phyloP scores from a whole-genome alignment of 2,113 vertebrate species.

The Oncorhynchus nerka region DNA sequence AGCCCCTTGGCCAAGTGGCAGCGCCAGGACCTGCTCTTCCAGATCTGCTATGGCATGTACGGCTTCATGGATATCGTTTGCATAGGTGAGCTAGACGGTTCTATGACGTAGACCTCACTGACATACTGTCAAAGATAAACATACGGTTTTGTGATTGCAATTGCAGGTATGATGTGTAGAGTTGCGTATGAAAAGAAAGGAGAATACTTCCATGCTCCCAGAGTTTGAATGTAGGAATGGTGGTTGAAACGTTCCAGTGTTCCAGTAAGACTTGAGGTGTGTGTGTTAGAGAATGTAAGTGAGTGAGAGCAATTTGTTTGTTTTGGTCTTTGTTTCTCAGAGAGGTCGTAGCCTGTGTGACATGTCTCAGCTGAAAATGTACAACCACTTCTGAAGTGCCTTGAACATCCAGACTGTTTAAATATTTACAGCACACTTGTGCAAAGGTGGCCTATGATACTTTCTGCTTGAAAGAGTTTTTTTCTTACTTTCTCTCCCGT shows the following conservation, averaged over 20 bases:
- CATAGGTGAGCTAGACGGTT: constrained; percentile 73
- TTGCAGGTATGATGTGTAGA: too few relatives aligned
- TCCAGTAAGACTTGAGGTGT: too few relatives aligned
- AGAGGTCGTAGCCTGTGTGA: background rate
- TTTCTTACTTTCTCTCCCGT: background rate
- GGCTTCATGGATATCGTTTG: constrained; percentile 91
- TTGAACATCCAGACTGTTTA: constrained; percentile 4
- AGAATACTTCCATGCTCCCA: too few relatives aligned
- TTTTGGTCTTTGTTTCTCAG: background rate
- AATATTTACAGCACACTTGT: constrained; percentile 7
- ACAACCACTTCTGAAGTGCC: background rate
- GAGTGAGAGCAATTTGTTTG: background rate
- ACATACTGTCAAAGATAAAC: too few relatives aligned
- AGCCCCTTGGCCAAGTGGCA: constrained; percentile 89
- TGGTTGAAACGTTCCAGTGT: too few relatives aligned
- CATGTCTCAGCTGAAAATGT: background rate
- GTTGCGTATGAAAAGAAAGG: too few relatives aligned
- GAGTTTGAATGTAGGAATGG: too few relatives aligned
- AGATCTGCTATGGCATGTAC: constrained; percentile 91
- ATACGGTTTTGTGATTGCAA: too few relatives aligned
- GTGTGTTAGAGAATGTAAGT: background rate
- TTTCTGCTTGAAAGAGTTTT: background rate
- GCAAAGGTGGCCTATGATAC: background rate
- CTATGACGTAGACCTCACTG: background rate
- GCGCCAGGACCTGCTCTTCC: constrained; percentile 86